Evolutionary conservation across 2,888 invertebrate species (phyloP), one percentile per base, ranked within the genome.

Genomic region (Lepas anatifera): DNA sequence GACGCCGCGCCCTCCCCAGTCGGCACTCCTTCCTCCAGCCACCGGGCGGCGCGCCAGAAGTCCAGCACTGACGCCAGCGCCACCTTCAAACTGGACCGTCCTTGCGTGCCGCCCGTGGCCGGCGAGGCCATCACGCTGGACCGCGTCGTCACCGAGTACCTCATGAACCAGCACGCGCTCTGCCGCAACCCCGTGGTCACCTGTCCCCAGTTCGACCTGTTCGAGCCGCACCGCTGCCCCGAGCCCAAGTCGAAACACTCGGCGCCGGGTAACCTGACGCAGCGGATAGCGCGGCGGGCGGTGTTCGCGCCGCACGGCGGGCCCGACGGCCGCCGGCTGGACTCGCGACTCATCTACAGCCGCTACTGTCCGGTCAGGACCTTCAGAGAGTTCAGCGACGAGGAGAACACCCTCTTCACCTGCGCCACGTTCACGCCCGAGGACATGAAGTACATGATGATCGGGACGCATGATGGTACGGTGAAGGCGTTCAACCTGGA

Each of bases 111-210:
- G 25, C 29, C 25, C 41, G 43, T 22, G 32, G 67, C 52, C 25
- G 39, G 69, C 50, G 69, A 70, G 27, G 78, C 85, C 11, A 86
- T 88, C 70, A 89, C 90, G 0, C 82, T 98, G 35, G 92, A 95
- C 80, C 89, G 90, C 63, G 96, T 99, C 77, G 92, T 98, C 74
- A 95, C 93, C 0, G 96, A 97, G 80, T 98, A 97, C 82, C 84
- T 98, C 69, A 90, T 95, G 76, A 95, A 95, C 82, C 98, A 99
- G 80, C 99, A 99, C 82, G 90, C 96, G n/a, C 83, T 94, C 11
- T 99, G 99, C 83, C 92, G 92, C 81, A 95, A 97, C 81, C 99
- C 99, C 0, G 95, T 99, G 83, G 91, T 92, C 43, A 96, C 95
- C 0, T 98, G 97, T 81, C 97, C 98, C 0, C 93, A 94, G 78